Conservation (phyloP, 2,888 invertebrate genomes). For the Andrena fulva region DNA sequence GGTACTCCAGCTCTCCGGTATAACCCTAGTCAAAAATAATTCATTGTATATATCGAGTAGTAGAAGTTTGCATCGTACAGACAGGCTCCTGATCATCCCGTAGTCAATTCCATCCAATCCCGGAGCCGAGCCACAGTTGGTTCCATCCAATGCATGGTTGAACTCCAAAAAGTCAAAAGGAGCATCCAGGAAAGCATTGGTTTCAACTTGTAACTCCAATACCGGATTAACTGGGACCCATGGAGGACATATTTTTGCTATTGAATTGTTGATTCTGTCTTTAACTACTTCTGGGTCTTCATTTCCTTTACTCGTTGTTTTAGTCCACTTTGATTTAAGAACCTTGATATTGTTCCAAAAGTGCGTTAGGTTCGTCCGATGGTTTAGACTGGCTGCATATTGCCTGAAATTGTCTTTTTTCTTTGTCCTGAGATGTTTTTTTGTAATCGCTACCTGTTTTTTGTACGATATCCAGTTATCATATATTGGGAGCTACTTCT, state of each 20-base stretch:
- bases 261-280: not conserved
- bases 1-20: slow-evolving; percentile 6
- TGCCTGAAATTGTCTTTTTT: not conserved
- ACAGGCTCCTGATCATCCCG: not conserved
- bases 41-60: not conserved
- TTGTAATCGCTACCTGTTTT: not conserved
- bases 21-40: not conserved
- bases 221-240: not conserved
- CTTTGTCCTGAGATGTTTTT: not conserved
- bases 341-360: slow-evolving; percentile 14
- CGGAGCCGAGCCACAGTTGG: not conserved
- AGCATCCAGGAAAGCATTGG: not conserved
- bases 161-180: not conserved
- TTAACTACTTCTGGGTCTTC: not conserved
- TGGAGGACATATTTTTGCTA: slow-evolving; percentile 7
- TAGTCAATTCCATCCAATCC: slow-evolving; percentile 5
- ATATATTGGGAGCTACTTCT: not conserved
- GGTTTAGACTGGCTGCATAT: not conserved
- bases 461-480: not conserved
- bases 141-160: not conserved
- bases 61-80: not conserved
- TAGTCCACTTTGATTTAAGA: slow-evolving; percentile 2
- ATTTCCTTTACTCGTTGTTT: not conserved
- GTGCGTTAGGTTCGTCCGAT: not conserved
- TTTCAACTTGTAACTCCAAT: not conserved